phyloP scores from a whole-genome alignment of 2,888 invertebrate species.

The Protula sp. region DNA sequence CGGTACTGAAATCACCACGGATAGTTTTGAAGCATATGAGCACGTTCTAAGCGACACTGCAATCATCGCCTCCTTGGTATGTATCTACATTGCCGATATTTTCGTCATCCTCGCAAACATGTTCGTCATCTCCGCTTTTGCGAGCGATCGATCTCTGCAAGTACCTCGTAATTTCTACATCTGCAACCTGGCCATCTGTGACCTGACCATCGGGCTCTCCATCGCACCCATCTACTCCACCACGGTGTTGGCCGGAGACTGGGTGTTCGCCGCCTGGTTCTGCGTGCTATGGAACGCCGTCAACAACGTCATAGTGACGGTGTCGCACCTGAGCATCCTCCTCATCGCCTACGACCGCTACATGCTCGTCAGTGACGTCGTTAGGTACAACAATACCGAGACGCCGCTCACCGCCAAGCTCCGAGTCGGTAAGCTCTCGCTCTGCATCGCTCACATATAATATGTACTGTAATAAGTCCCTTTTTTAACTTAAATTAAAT shows the following conservation, averaged over 20 bases:
- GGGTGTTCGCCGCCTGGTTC: conserved; percentile 6
- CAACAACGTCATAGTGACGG: conserved; percentile 29
- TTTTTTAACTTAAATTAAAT: no score
- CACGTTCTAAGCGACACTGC: no score
- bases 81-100: no score
- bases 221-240: conserved; percentile 32
- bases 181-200: conserved; percentile 30
- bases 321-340: conserved; percentile 28
- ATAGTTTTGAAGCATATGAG: no score
- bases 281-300: conserved; percentile 29
- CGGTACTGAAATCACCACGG: no score
- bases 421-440: no score
- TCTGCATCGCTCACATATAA: no score
- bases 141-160: conserved; percentile 25
- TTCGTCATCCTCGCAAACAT: conserved; percentile 31
- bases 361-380: conserved; percentile 25
- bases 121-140: conserved; percentile 28
- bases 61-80: no score
- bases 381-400: conserved; percentile 20
- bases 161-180: conserved; percentile 31
- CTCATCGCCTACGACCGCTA: conserved; percentile 31
- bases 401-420: no score
- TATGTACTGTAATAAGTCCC: no score
- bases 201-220: conserved; percentile 25
- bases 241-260: neutral